Evolutionary conservation across 2,797 vertebrate species (phyloP).

Genomic region (Garrulus glandarius): DNA sequence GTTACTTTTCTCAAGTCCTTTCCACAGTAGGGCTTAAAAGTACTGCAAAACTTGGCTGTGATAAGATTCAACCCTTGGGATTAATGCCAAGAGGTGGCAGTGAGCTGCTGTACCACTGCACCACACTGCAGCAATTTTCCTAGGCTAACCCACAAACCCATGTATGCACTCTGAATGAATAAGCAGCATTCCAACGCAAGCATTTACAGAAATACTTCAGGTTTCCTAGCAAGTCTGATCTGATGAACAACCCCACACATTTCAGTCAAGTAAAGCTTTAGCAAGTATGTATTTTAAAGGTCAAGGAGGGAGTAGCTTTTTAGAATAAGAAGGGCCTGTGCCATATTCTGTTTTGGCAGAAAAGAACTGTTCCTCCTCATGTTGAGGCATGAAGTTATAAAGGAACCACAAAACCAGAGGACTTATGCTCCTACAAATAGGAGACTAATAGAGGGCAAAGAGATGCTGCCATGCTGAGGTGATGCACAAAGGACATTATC

Average conservation of each 20-base stretch:
- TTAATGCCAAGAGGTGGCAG: conserved; percentile 29
- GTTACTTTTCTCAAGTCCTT: not conserved
- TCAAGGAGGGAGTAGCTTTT: not conserved
- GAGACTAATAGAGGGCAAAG: not conserved
- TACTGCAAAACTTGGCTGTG: not conserved
- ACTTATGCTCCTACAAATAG: not conserved
- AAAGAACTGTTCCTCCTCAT: not conserved
- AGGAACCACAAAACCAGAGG: not conserved
- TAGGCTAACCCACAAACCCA: not conserved
- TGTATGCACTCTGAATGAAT: not conserved
- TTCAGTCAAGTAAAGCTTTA: not conserved
- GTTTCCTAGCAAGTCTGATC: not conserved
- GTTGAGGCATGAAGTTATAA: not conserved
- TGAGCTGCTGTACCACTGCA: conserved; percentile 42
- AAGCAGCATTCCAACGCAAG: not conserved
- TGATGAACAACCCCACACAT: not conserved
- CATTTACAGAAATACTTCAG: not conserved
- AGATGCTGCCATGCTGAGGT: not conserved
- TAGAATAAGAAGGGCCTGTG: not conserved
- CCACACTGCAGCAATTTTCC: conserved; percentile 51
- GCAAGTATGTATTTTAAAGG: not conserved
- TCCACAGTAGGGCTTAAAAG: not conserved
- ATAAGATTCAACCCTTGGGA: not conserved
- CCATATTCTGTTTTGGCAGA: not conserved
- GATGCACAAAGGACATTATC: not conserved